Conservation (phyloP, 2,888 invertebrate species). For the Eledone cirrhosa region DNA sequence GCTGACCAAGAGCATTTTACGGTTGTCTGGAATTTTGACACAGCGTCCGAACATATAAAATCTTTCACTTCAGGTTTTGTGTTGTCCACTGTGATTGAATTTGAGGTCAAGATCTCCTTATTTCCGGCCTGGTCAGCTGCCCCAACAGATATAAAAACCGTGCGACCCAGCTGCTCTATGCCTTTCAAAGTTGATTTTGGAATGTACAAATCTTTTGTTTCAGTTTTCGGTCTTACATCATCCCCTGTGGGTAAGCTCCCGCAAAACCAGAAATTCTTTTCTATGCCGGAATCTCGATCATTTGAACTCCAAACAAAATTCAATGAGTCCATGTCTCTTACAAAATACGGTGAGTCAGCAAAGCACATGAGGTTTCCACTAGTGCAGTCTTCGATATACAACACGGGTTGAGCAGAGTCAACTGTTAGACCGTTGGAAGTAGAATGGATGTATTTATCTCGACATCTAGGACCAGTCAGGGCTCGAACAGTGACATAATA, state of each 20-base stretch:
- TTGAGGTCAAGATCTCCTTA: constrained; percentile 6
- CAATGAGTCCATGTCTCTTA: background rate
- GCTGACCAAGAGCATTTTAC: constrained; percentile 32
- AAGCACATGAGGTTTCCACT: background rate
- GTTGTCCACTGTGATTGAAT: constrained; percentile 32
- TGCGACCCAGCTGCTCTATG: constrained; percentile 7
- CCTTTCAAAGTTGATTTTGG: background rate
- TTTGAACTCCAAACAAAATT: constrained; percentile 5
- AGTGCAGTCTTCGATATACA: background rate
- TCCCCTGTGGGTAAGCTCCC: background rate
- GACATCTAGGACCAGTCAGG: constrained; percentile 44
- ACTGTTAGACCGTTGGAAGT: constrained; percentile 49
- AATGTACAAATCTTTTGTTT: background rate
- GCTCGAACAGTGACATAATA: constrained; percentile 49
- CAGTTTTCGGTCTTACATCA: background rate
- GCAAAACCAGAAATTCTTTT: background rate
- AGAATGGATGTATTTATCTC: constrained; percentile 45
- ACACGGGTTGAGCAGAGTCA: constrained; percentile 40
- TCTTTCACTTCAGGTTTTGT: constrained; percentile 30
- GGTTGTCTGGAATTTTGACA: constrained; percentile 19
- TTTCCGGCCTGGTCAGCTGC: constrained; percentile 36
- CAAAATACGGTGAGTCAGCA: background rate
- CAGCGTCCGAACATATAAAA: constrained; percentile 28
- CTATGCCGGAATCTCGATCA: background rate
- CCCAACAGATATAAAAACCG: constrained; percentile 30